Percentiles rank a stretch among this genome's conserved stretches.
Evolutionary conservation across 2,888 invertebrate species (phyloP).

Genomic region (Chorisops tibialis): DNA sequence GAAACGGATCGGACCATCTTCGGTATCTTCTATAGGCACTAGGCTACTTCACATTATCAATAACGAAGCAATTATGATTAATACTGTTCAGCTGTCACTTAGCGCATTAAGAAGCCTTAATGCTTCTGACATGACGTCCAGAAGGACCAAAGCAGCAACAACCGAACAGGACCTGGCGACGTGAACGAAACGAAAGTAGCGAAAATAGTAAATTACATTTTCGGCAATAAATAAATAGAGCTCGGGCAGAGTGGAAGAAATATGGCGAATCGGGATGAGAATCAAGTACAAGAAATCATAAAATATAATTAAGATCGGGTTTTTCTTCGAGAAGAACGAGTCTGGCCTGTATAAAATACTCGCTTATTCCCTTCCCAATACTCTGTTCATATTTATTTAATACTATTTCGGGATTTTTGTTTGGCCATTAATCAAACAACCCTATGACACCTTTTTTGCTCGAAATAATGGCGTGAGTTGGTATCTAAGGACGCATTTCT

Average conservation of each 20-base stretch:
- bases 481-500: too few relatives aligned
- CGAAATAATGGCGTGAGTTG: neutral
- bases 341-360: too few relatives aligned
- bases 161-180: neutral
- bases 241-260: too few relatives aligned
- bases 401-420: slow-evolving; percentile 9
- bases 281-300: neutral
- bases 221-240: neutral
- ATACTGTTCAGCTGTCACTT: slow-evolving; percentile 5
- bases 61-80: slow-evolving; percentile 14
- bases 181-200: too few relatives aligned
- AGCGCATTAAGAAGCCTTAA: neutral
- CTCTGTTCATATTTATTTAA: too few relatives aligned
- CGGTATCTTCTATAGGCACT: too few relatives aligned
- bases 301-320: slow-evolving; percentile 1
- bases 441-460: slow-evolving; percentile 3
- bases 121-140: neutral
- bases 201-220: slow-evolving; percentile 1
- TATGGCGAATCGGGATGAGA: too few relatives aligned
- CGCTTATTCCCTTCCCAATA: too few relatives aligned
- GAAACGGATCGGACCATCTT: too few relatives aligned
- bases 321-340: too few relatives aligned
- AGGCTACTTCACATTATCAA: neutral
- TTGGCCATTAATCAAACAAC: slow-evolving; percentile 15
- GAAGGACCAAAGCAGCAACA: neutral